A percentile compares a stretch with the other conserved stretches of the same genome.
These are phyloP conservation scores for Trileptium ribeirensis DNA, from an alignment of 2,888 invertebrate species.

Conservation along the genomic window DNA sequence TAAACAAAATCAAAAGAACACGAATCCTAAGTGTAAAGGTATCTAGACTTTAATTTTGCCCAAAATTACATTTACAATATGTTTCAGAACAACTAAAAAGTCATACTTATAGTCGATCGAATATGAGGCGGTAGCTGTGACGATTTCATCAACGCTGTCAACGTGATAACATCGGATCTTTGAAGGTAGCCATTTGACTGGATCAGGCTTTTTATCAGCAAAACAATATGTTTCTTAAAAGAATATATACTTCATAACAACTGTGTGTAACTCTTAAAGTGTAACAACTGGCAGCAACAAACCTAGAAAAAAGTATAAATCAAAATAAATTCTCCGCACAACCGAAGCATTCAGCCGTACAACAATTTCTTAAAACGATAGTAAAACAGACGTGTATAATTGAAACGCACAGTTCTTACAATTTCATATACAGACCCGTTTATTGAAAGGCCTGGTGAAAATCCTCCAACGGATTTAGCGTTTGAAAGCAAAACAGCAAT, in stretches of 20 bases:
- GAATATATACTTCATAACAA: not conserved
- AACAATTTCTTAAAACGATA: no score
- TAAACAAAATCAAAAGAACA: no score
- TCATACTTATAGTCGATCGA: conserved; percentile 16
- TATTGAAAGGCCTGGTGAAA: no score
- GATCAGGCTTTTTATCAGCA: conserved; percentile 67
- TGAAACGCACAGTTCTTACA: no score
- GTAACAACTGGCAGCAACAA: not conserved
- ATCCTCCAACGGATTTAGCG: no score
- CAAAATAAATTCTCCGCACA: not conserved
- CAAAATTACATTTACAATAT: no score
- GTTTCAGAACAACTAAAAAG: no score
- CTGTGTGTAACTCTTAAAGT: not conserved
- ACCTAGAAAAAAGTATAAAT: not conserved
- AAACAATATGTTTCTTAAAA: conserved; percentile 60
- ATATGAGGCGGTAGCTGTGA: conserved; percentile 60
- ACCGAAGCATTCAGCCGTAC: not conserved
- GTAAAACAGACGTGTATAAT: no score
- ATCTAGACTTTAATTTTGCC: no score
- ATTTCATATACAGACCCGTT: no score
- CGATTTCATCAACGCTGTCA: conserved; percentile 70
- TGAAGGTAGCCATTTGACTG: conserved; percentile 65
- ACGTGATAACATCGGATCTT: conserved; percentile 65
- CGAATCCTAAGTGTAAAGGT: no score
- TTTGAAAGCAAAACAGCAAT: no score